A percentile compares a stretch with the other conserved stretches of the same genome.
Conservation (phyloP, 2,888 invertebrate species). For the Drosophila engyochracea region DNA sequence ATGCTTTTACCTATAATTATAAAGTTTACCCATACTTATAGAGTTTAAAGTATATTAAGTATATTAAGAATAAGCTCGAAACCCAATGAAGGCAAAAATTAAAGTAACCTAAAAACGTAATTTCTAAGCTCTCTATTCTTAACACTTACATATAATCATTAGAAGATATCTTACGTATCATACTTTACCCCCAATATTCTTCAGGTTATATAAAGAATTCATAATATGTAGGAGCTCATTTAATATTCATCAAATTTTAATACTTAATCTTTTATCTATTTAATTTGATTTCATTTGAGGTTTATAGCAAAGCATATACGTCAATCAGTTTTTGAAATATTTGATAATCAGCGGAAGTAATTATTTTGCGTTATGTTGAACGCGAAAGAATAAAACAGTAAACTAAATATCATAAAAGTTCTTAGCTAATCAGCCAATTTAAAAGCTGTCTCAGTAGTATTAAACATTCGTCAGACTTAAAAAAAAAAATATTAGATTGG, state of each 20-base stretch:
- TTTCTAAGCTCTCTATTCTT: too few relatives aligned
- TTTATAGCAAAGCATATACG: not conserved
- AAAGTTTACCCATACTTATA: too few relatives aligned
- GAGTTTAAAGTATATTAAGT: too few relatives aligned
- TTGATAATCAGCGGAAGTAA: not conserved
- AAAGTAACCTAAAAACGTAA: not conserved
- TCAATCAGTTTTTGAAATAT: not conserved
- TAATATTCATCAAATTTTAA: not conserved
- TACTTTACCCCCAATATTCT: not conserved
- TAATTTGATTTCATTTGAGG: not conserved
- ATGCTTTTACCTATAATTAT: not conserved
- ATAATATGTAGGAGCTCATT: not conserved
- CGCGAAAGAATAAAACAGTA: not conserved
- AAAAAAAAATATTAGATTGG: not conserved
- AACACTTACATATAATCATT: not conserved
- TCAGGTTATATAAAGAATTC: not conserved
- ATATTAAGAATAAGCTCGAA: not conserved
- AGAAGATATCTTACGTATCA: not conserved
- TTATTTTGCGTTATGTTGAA: not conserved
- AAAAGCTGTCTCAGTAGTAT: not conserved
- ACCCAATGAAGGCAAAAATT: not conserved
- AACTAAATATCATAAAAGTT: not conserved
- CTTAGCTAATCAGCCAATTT: not conserved
- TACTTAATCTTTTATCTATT: not conserved
- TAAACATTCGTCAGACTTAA: not conserved